Evolutionary conservation across 1,140 invertebrate species (phyloP), one percentile per base, ranked within the genome.

Genomic region (Drosophila mojavensis): DNA sequence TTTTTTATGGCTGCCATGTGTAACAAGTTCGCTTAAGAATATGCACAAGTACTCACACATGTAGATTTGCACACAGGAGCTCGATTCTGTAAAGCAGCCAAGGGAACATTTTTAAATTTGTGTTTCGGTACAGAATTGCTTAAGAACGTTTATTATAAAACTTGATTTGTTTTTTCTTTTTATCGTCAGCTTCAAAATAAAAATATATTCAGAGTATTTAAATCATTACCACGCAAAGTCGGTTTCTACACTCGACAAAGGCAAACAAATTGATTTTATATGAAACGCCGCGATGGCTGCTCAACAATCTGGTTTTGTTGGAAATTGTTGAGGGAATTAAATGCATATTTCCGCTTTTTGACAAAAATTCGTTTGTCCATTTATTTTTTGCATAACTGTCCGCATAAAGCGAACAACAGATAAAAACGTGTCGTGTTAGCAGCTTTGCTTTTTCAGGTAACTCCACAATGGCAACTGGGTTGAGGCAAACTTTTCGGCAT

Each of bases 271-370:
- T 51, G 26, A 51, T 51, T 30, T 51, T 51, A 1, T 26, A 13
- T 26, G 50, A 13, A 28, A 51, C 24, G 15, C 26, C 30, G 13
- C 13, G 11, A 13, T 54, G 28, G 53, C 15, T 20, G 15, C 33
- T 26, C 28, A 26, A 26, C 24, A 50, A 24, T 28, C 13, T 51
- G 50, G 50, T 7, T 30, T 26, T 5, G 26, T 6, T 55, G n/a
- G 9, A 55, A 17, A 15, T n/a, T 33, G 51, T 7, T 7, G 7
- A 20, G 53, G 53, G 30, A 36, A 55, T 33, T 39, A 33, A 55
- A 55, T 36, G n/a, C 53, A 33, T 15, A 36, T 55, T 36, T 54
- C 53, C 28, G 30, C 30, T 15, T 11, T 54, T 54, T 17, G 48
- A 28, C 28, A 28, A 51, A 28, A 26, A 39, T 51, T 51, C 50